Percentiles rank a stretch among this genome's conserved stretches.
Evolutionary conservation across 2,888 invertebrate species (phyloP).

Genomic region (Anorthoa munda): DNA sequence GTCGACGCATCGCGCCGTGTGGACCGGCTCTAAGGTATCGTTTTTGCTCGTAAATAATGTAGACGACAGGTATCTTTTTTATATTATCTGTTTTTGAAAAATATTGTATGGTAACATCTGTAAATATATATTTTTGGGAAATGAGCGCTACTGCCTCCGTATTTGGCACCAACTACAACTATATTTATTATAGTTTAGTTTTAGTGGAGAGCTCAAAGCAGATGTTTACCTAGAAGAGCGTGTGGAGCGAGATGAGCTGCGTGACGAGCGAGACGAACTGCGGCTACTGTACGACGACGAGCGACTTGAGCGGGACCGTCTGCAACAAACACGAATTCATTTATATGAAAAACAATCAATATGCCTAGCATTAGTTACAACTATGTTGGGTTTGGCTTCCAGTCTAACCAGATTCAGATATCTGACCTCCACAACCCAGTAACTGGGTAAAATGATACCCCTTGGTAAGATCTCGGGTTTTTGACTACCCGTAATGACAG

Average conservation of each 20-base stretch:
- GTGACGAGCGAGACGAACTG: constrained; percentile 83
- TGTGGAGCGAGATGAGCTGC: constrained; percentile 80
- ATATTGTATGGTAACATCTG: neutral
- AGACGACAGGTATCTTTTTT: no score
- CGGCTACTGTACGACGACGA: constrained; percentile 91
- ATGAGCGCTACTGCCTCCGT: neutral
- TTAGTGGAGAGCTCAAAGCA: constrained; percentile 1
- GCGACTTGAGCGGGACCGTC: constrained; percentile 84
- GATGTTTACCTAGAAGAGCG: constrained; percentile 78
- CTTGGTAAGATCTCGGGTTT: no score
- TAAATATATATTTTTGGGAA: neutral
- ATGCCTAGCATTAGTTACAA: no score
- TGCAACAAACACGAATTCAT: constrained; percentile 59
- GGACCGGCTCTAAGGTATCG: no score
- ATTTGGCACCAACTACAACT: constrained; percentile 6
- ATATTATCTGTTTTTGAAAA: no score
- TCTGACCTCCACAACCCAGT: no score
- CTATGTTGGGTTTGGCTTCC: no score
- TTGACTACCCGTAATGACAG: no score
- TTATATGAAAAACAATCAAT: neutral
- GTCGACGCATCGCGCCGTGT: no score
- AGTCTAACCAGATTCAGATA: no score
- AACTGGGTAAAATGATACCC: no score
- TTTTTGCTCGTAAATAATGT: no score
- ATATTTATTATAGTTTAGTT: constrained; percentile 4